Conservation (phyloP, 2,797 vertebrate genomes). For the Balearica regulorum region DNA sequence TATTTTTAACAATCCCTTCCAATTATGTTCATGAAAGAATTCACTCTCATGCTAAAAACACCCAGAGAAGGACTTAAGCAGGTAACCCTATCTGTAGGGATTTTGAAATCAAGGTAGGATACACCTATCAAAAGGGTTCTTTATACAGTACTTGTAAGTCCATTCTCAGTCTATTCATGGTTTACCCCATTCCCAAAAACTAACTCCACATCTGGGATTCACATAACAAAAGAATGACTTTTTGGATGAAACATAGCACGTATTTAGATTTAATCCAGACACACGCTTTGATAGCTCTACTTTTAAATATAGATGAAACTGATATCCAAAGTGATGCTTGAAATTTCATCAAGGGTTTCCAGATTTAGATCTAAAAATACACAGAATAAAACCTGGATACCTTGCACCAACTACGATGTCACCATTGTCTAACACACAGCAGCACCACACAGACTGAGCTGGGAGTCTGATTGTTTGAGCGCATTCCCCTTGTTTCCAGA, state of each 20-base stretch:
- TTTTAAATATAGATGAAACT: not conserved
- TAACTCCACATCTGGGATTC: not conserved
- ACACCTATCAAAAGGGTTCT: not conserved
- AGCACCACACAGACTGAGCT: conserved; percentile 96
- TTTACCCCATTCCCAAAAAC: not conserved
- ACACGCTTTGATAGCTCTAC: not conserved
- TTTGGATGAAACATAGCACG: not conserved
- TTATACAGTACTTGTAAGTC: not conserved
- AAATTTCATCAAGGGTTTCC: not conserved
- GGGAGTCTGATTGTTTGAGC: conserved; percentile 91
- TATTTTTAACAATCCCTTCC: not conserved
- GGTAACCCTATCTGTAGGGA: not conserved
- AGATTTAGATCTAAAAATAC: not conserved
- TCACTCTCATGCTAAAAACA: not conserved
- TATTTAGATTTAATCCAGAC: not conserved
- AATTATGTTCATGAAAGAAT: not conserved
- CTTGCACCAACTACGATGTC: conserved; percentile 93
- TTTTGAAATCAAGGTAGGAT: not conserved
- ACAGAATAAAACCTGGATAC: conserved; percentile 71
- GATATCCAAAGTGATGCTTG: not conserved
- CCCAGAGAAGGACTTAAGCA: not conserved
- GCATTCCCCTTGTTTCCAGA: conserved; percentile 92
- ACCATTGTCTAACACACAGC: conserved; percentile 89
- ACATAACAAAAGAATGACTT: not conserved
- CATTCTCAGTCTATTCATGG: not conserved